Conservation (phyloP, 1,140 invertebrate species). For the Brachionus angularis region DNA sequence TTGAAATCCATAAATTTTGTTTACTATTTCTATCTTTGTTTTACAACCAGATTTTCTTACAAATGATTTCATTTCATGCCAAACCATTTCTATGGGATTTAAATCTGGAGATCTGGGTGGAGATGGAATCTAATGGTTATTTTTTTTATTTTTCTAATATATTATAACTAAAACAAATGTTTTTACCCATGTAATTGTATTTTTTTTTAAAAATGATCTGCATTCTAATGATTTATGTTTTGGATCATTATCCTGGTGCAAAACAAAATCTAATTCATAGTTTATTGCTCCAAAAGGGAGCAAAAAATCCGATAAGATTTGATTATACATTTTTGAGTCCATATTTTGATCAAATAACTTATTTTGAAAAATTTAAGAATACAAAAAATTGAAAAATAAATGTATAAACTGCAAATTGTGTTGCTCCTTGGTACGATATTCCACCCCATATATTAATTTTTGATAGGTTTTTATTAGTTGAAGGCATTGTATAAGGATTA, state of each 20-base stretch:
- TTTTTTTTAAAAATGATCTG: no score
- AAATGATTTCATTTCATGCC: not conserved
- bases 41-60: not conserved
- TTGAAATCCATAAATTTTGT: not conserved
- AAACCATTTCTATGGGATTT: constrained; percentile 13
- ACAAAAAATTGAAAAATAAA: not conserved
- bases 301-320: not conserved
- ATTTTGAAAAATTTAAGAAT: not conserved
- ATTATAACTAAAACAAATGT: no score
- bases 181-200: no score
- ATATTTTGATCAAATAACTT: constrained; percentile 9
- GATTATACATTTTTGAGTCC: not conserved
- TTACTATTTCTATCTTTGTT: not conserved
- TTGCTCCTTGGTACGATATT: not conserved
- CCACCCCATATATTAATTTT: constrained; percentile 3
- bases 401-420: not conserved
- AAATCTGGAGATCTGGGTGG: not conserved
- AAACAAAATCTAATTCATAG: not conserved
- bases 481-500: not conserved
- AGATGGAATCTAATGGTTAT: no score
- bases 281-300: not conserved
- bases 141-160: no score
- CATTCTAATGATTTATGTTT: not conserved
- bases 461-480: not conserved
- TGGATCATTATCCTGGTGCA: not conserved